Evolutionary conservation across 2,888 invertebrate genomes (phyloP).

Genomic region (Argyra leucocephala): DNA sequence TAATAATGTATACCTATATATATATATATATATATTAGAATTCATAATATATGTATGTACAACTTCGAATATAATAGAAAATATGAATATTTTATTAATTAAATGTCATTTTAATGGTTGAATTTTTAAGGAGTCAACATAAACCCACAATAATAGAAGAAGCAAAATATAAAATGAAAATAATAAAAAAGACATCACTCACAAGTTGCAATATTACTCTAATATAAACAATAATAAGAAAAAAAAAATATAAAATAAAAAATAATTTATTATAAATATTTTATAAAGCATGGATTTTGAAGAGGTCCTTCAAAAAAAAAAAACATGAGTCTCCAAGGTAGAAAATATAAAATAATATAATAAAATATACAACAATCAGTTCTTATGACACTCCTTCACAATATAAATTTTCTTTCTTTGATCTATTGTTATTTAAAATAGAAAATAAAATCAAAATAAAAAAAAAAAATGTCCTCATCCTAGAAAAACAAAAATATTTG

Average conservation of each 20-base stretch:
- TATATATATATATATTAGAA: no score
- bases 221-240: background rate
- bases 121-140: background rate
- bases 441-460: background rate
- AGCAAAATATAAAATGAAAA: no score
- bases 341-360: background rate
- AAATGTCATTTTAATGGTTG: background rate
- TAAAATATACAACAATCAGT: background rate
- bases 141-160: slow-evolving; percentile 2
- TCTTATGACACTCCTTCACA: slow-evolving; percentile 5
- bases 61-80: background rate
- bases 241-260: background rate
- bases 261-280: background rate
- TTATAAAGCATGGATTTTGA: background rate
- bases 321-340: background rate
- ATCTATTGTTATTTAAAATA: background rate
- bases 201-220: background rate
- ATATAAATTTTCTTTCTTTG: slow-evolving; percentile 1
- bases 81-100: slow-evolving; percentile 4
- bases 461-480: background rate
- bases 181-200: background rate
- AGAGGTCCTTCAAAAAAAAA: background rate
- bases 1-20: no score
- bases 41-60: no score
- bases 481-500: no score